These are phyloP conservation scores for Malurus leucopterus DNA, from an alignment of 2,797 vertebrate species.

Conservation along the genomic window DNA sequence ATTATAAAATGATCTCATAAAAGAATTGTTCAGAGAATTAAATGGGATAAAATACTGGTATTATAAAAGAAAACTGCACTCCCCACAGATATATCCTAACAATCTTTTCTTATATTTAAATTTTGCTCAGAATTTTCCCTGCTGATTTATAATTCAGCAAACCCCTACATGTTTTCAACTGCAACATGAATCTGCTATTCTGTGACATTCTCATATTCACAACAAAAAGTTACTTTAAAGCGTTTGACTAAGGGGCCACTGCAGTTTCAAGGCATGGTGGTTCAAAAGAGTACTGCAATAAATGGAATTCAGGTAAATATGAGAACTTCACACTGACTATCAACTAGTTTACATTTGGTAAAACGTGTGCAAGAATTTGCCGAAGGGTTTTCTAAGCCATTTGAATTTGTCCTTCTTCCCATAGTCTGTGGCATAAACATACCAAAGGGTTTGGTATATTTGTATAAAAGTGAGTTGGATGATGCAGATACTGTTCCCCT, in stretches of 20 bases:
- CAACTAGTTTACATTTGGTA: not conserved
- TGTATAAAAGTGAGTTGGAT: not conserved
- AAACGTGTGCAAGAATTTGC: not conserved
- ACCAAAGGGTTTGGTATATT: not conserved
- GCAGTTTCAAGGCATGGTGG: not conserved
- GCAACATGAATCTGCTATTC: not conserved
- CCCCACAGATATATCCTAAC: not conserved
- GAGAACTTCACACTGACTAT: not conserved
- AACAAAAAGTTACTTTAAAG: not conserved
- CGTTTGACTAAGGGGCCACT: not conserved
- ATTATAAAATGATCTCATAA: not conserved
- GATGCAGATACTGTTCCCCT: not conserved
- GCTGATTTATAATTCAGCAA: not conserved
- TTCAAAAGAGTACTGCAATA: not conserved
- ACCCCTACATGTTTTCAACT: not conserved
- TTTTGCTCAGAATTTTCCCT: not conserved
- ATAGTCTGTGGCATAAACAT: not conserved
- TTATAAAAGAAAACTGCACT: not conserved
- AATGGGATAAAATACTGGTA: not conserved
- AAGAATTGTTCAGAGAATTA: not conserved
- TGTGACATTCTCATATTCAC: not conserved
- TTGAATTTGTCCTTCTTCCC: not conserved
- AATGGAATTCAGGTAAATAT: not conserved
- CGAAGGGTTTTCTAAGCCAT: not conserved
- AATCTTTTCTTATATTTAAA: not conserved